Percentiles rank a stretch among this genome's conserved stretches.
Evolutionary conservation across 2,888 invertebrate species (phyloP).

Genomic region (Pilophorus perplexus): DNA sequence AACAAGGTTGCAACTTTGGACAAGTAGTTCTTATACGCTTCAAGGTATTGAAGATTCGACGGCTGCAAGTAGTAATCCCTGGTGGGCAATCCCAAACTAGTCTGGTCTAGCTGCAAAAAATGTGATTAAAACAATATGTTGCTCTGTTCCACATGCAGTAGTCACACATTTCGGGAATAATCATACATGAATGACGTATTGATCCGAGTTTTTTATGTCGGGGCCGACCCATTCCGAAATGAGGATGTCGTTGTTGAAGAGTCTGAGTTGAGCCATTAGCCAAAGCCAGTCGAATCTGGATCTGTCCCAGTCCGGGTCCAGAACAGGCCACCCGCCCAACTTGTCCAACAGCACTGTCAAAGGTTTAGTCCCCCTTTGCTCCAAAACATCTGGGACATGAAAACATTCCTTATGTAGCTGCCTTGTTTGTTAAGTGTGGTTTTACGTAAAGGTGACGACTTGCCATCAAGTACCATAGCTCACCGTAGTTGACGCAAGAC

Average conservation of each 20-base stretch:
- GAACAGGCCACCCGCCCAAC: conserved; percentile 88
- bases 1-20: conserved; percentile 68
- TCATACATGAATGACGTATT: conserved; percentile 74
- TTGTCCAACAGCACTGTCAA: conserved; percentile 65
- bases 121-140: too few relatives aligned
- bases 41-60: conserved; percentile 64
- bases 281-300: conserved; percentile 68
- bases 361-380: conserved; percentile 69
- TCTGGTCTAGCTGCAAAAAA: conserved; percentile 79
- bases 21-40: conserved; percentile 78
- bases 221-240: conserved; percentile 87
- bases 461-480: conserved; percentile 47
- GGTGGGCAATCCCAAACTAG: conserved; percentile 71
- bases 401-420: too few relatives aligned
- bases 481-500: conserved; percentile 78
- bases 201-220: conserved; percentile 88
- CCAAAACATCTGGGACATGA: conserved; percentile 60
- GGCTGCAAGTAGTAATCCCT: conserved; percentile 62
- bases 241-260: conserved; percentile 81
- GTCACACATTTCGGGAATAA: too few relatives aligned
- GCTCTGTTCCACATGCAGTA: too few relatives aligned
- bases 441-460: neutral
- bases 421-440: neutral
- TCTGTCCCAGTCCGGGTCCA: conserved; percentile 64
- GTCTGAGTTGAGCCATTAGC: conserved; percentile 68